These are phyloP conservation scores for Oscheius sp. DNA, from an alignment of 2,888 invertebrate species.

Conservation along the genomic window DNA sequence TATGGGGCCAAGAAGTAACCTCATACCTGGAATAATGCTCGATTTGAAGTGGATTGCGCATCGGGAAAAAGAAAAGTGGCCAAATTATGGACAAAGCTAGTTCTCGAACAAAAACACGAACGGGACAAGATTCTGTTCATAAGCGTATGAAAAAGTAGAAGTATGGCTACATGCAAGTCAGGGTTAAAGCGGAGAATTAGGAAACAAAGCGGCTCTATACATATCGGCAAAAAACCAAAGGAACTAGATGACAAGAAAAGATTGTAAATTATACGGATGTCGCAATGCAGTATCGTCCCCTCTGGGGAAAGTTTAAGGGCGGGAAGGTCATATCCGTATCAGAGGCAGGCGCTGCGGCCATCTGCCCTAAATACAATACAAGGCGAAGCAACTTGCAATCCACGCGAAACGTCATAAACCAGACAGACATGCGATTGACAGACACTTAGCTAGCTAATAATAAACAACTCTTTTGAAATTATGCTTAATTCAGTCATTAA, in stretches of 20 bases:
- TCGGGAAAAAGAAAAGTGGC: slow-evolving; percentile 16
- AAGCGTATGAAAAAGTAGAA: too few relatives aligned
- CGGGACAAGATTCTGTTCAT: too few relatives aligned
- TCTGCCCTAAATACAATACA: slow-evolving; percentile 31
- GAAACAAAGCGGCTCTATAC: not conserved
- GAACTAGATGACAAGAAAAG: not conserved
- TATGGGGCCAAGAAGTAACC: slow-evolving; percentile 14
- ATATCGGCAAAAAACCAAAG: not conserved
- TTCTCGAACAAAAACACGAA: slow-evolving; percentile 7
- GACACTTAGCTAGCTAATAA: slow-evolving; percentile 23
- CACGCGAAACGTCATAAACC: slow-evolving; percentile 20
- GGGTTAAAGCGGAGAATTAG: too few relatives aligned
- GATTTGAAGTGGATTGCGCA: not conserved
- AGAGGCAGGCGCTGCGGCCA: slow-evolving; percentile 27
- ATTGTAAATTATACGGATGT: slow-evolving; percentile 22
- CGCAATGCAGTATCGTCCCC: slow-evolving; percentile 21
- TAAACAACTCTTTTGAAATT: slow-evolving; percentile 13
- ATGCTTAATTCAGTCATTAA: not conserved
- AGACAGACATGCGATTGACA: slow-evolving; percentile 5
- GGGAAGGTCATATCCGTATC: slow-evolving; percentile 31
- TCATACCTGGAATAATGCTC: slow-evolving; percentile 12
- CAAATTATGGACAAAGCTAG: slow-evolving; percentile 21
- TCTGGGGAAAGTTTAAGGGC: slow-evolving; percentile 29
- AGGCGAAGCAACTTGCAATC: slow-evolving; percentile 17
- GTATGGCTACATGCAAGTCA: not conserved